Evolutionary conservation across 1,140 invertebrate genomes (phyloP).

Genomic region (Myzus persicae): DNA sequence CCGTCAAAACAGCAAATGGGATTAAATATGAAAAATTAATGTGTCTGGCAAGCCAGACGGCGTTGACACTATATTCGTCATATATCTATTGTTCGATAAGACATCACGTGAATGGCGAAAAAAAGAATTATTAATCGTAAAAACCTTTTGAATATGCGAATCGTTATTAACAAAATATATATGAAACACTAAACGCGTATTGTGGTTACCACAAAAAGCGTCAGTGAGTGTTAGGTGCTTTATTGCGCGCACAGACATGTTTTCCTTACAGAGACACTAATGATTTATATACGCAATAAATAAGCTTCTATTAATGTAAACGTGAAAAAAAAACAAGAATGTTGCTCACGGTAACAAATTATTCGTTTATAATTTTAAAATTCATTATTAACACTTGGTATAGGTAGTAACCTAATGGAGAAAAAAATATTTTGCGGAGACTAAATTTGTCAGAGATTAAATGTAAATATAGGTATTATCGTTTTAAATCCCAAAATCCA

Average conservation of each 20-base stretch:
- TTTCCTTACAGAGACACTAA: slow-evolving; percentile 33
- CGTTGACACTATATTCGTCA: slow-evolving; percentile 23
- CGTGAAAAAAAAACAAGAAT: slow-evolving; percentile 39
- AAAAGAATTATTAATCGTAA: slow-evolving; percentile 7
- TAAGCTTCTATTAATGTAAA: slow-evolving; percentile 52
- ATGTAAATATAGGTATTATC: background rate
- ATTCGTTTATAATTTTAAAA: slow-evolving; percentile 37
- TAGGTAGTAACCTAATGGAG: background rate
- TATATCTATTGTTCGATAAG: slow-evolving; percentile 55
- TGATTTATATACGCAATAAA: slow-evolving; percentile 49
- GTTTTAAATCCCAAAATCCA: background rate
- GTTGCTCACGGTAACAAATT: slow-evolving; percentile 27
- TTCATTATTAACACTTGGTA: slow-evolving; percentile 8
- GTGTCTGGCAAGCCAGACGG: slow-evolving; percentile 50
- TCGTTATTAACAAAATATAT: slow-evolving; percentile 28
- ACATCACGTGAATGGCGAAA: slow-evolving; percentile 19
- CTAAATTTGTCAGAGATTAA: background rate
- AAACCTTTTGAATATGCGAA: slow-evolving; percentile 39
- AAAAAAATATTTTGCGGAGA: background rate
- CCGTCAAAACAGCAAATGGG: slow-evolving; percentile 31
- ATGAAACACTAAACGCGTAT: background rate
- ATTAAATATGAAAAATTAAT: slow-evolving; percentile 40
- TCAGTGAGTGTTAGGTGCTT: slow-evolving; percentile 10
- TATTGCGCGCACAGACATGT: background rate
- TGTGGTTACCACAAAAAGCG: slow-evolving; percentile 33